These are phyloP conservation scores for Lycorma delicatula DNA, from an alignment of 1,140 invertebrate genomes.

Conservation along the genomic window DNA sequence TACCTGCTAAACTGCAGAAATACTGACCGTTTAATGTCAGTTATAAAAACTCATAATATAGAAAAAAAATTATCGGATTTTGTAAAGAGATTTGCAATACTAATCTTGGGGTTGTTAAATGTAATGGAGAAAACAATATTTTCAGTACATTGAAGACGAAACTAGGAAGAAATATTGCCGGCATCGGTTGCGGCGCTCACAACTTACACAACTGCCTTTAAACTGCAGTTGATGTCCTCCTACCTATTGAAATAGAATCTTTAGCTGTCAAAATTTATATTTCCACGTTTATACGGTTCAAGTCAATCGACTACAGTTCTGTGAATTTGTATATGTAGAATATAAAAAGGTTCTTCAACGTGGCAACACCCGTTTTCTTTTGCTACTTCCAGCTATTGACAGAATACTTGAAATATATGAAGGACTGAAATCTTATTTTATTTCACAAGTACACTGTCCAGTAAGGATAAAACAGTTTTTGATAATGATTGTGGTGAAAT, in stretches of 20 bases:
- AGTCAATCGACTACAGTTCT: conserved; percentile 22
- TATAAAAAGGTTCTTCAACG: conserved; percentile 27
- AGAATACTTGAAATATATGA: conserved; percentile 18
- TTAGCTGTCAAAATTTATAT: conserved; percentile 31
- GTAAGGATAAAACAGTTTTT: conserved; percentile 20
- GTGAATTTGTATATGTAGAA: conserved; percentile 25
- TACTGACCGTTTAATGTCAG: conserved; percentile 13
- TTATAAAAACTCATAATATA: conserved; percentile 18
- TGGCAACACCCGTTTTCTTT: conserved; percentile 28
- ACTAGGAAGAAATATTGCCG: conserved; percentile 17
- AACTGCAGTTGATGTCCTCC: conserved; percentile 22
- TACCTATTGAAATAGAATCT: conserved; percentile 30
- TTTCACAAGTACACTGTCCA: conserved; percentile 13
- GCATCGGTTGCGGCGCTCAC: conserved; percentile 28
- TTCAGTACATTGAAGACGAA: conserved; percentile 26
- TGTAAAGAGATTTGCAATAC: conserved; percentile 31
- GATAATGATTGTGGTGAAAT: conserved; percentile 12
- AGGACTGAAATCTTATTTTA: conserved; percentile 22
- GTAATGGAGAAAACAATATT: conserved; percentile 26
- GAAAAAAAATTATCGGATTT: conserved; percentile 29
- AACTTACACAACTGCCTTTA: conserved; percentile 28
- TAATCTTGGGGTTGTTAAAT: conserved; percentile 27
- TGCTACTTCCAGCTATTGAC: conserved; percentile 23
- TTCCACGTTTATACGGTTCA: conserved; percentile 32
- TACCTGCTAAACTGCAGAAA: conserved; percentile 22